phyloP scores from a whole-genome alignment of 2,797 vertebrate genomes.

The Bovichtus variegatus region DNA sequence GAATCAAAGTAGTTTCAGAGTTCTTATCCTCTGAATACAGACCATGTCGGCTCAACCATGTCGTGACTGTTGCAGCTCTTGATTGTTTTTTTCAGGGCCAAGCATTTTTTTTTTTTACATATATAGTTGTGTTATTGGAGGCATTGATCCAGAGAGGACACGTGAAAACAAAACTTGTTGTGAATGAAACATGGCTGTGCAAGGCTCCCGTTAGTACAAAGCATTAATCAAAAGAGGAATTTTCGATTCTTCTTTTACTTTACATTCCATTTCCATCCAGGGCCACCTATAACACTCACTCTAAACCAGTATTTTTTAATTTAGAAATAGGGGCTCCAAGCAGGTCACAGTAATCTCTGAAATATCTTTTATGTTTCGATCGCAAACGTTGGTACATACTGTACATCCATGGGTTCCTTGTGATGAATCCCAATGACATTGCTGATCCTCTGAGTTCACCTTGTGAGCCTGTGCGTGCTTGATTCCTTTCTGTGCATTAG shows the following conservation, averaged over 20 bases:
- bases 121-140: constrained; percentile 6
- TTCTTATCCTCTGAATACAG: neutral
- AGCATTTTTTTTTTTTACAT: constrained; percentile 20
- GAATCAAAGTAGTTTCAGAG: neutral
- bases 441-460: neutral
- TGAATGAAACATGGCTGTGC: constrained; percentile 13
- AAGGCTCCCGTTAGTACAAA: constrained; percentile 19
- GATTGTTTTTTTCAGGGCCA: constrained; percentile 7
- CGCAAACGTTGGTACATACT: neutral
- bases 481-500: neutral
- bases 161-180: neutral
- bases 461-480: too few species aligned
- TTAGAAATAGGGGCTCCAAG: neutral
- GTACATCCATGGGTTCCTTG: neutral
- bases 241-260: constrained; percentile 13
- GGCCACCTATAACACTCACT: neutral
- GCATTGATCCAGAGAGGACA: constrained; percentile 11
- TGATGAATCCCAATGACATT: neutral
- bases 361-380: constrained; percentile 1
- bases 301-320: constrained; percentile 3
- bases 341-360: neutral
- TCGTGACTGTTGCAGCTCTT: neutral
- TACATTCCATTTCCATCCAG: constrained; percentile 15
- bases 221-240: constrained; percentile 42
- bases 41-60: neutral